Percentiles rank a stretch among this genome's conserved stretches.
Evolutionary conservation across 2,888 invertebrate genomes (phyloP).

Genomic region (Xylocampa areola): DNA sequence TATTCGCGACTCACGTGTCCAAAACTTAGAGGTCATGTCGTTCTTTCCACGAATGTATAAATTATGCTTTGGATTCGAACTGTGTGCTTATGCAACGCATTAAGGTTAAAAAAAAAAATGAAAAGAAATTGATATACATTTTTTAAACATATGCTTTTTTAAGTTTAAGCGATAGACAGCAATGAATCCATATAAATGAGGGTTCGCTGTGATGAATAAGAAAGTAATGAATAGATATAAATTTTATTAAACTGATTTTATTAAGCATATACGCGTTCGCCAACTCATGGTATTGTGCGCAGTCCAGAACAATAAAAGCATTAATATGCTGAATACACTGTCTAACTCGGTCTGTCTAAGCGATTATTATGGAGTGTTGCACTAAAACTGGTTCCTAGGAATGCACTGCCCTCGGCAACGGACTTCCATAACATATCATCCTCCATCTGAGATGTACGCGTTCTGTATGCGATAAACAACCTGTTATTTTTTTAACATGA

Average conservation of each 20-base stretch:
- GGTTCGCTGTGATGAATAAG: not conserved
- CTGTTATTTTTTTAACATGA: conserved; percentile 57
- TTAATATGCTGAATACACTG: conserved; percentile 31
- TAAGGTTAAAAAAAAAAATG: no score
- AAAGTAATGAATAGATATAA: not conserved
- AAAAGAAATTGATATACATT: no score
- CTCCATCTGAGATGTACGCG: conserved; percentile 63
- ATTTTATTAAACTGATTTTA: not conserved
- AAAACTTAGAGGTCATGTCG: conserved; percentile 67
- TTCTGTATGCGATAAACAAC: conserved; percentile 62
- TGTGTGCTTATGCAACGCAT: not conserved
- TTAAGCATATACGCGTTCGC: conserved; percentile 5
- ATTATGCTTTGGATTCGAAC: conserved; percentile 26
- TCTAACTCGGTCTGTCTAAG: conserved; percentile 46
- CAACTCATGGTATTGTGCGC: conserved; percentile 12
- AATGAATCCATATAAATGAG: not conserved
- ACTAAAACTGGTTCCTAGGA: conserved; percentile 82
- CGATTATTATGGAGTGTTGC: conserved; percentile 52
- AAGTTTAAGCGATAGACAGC: no score
- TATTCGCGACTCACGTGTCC: conserved; percentile 64
- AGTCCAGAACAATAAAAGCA: conserved; percentile 35
- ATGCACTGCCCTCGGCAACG: conserved; percentile 70
- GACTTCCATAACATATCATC: conserved; percentile 63
- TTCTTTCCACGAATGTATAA: conserved; percentile 46
- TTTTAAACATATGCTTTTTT: no score